phyloP scores from a whole-genome alignment of 2,888 invertebrate genomes.

The Nineta flava region DNA sequence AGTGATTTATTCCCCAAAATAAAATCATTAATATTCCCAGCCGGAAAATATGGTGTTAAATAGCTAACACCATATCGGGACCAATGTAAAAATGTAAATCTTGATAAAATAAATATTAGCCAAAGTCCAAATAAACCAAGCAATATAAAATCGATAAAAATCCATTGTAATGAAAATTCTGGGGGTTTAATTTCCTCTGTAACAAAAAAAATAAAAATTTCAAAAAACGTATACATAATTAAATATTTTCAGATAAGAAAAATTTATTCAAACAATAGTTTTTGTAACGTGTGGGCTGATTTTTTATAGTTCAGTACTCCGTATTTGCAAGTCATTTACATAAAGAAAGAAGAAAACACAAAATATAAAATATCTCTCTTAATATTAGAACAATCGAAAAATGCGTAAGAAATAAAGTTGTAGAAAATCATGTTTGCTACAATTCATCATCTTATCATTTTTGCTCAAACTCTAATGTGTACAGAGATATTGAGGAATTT shows the following conservation, averaged over 20 bases:
- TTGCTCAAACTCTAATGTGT: no score
- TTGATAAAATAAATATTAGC: not conserved
- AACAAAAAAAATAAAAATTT: not conserved
- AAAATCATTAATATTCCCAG: slow-evolving; percentile 3
- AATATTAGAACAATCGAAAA: no score
- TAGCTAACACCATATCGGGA: slow-evolving; percentile 1
- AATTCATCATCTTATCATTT: no score
- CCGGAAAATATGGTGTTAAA: slow-evolving; percentile 2
- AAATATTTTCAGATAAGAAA: not conserved
- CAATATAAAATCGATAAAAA: not conserved
- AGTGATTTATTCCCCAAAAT: not conserved
- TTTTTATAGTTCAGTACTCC: no score
- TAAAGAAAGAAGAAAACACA: no score
- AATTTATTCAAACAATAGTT: no score
- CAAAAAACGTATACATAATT: not conserved
- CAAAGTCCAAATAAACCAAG: not conserved
- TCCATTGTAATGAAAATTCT: not conserved
- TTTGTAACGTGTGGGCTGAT: no score
- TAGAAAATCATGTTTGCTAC: no score
- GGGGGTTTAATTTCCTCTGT: not conserved
- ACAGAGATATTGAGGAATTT: no score
- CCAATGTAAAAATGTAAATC: slow-evolving; percentile 5
- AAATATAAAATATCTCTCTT: no score
- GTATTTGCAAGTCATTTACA: no score
- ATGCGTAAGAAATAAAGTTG: no score